A percentile compares a stretch with the other conserved stretches of the same genome.
phyloP scores from a whole-genome alignment of 92 coral and sea anemone genomes.

The Zoanthus gigantus region DNA sequence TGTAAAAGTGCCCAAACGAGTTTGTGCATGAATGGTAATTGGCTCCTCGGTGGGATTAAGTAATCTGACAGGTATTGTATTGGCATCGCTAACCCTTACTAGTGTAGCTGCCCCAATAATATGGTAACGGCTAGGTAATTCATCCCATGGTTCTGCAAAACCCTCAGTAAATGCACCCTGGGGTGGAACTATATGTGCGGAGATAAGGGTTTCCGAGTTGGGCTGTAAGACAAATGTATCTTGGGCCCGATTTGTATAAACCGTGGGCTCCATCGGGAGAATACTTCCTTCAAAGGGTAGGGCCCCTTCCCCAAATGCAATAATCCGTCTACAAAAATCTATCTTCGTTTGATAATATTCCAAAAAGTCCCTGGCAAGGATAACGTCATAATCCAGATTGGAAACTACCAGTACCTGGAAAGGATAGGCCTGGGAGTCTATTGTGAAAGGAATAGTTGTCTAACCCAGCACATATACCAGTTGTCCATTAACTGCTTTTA shows the following conservation, averaged over 20 bases:
- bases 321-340: neutral
- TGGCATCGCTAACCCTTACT: neutral
- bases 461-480: neutral
- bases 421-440: constrained; percentile 6
- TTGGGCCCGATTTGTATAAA: neutral
- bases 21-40: neutral
- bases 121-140: neutral
- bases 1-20: neutral
- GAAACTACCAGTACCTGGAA: constrained; percentile 6
- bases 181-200: neutral
- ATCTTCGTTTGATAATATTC: constrained; percentile 6
- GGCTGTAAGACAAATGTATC: constrained; percentile 14
- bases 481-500: constrained; percentile 15
- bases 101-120: neutral
- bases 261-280: neutral
- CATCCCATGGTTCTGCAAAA: neutral
- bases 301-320: constrained; percentile 3
- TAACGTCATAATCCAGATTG: constrained; percentile 13
- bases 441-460: neutral
- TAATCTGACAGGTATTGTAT: constrained; percentile 7
- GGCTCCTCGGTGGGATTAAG: constrained; percentile 9
- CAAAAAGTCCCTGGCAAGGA: constrained; percentile 36
- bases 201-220: neutral
- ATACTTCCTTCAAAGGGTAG: neutral
- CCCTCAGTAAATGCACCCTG: neutral